phyloP scores from a whole-genome alignment of 2,888 invertebrate species.

The Polydrusus pterygomalis region DNA sequence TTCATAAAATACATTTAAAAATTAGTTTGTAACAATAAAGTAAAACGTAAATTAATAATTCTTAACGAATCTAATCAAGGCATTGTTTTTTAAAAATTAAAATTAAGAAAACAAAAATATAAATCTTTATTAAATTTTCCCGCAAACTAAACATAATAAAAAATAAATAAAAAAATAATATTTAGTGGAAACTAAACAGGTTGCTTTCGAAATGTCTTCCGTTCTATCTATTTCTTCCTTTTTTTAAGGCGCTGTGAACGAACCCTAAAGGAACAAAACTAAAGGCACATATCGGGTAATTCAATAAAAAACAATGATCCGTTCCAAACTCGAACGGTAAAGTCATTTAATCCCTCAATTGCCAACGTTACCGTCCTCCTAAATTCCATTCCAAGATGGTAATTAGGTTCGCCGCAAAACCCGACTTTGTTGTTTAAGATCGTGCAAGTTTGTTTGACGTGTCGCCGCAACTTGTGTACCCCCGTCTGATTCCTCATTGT shows the following conservation, averaged over 20 bases:
- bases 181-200: too few species aligned
- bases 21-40: too few species aligned
- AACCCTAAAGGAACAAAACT: conserved; percentile 19
- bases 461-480: conserved; percentile 65
- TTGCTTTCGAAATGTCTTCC: background rate
- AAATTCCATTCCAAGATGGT: conserved; percentile 64
- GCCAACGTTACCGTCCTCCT: conserved; percentile 61
- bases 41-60: too few species aligned
- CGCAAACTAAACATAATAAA: too few species aligned
- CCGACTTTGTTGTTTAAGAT: conserved; percentile 65
- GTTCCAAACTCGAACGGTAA: conserved; percentile 33
- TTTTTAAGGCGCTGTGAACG: background rate
- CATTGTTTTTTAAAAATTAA: too few species aligned
- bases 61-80: too few species aligned
- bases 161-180: too few species aligned
- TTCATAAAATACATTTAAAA: too few species aligned
- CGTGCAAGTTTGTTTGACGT: conserved; percentile 65
- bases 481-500: conserved; percentile 65
- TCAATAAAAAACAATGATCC: conserved; percentile 35
- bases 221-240: background rate
- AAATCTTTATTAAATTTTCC: too few species aligned
- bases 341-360: conserved; percentile 64
- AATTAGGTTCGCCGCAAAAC: conserved; percentile 67
- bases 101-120: too few species aligned
- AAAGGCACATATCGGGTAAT: conserved; percentile 20